These are phyloP conservation scores for Clepsis dumicolana DNA, from an alignment of 2,888 invertebrate species.

Conservation along the genomic window DNA sequence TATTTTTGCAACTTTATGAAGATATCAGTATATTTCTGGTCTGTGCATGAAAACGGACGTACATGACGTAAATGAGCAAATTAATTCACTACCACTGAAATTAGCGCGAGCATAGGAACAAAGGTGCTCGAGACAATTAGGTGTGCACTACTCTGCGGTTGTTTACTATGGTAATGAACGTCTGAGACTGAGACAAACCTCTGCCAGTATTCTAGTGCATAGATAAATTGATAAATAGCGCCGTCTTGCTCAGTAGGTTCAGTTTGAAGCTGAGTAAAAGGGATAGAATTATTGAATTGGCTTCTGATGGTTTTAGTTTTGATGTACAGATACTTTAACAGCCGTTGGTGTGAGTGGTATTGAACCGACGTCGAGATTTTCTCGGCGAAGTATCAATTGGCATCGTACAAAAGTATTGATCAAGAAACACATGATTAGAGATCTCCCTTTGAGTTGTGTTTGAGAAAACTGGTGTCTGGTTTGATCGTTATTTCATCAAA, in stretches of 20 bases:
- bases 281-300: not conserved
- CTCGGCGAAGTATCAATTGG: too few species aligned
- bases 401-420: too few species aligned
- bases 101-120: conserved; percentile 67
- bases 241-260: not conserved
- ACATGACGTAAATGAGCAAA: conserved; percentile 17
- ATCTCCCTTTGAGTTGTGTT: too few species aligned
- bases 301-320: not conserved
- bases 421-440: too few species aligned
- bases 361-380: too few species aligned
- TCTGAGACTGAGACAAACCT: conserved; percentile 55
- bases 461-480: too few species aligned
- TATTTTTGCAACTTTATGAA: too few species aligned
- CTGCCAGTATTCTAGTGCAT: not conserved
- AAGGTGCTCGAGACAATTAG: conserved; percentile 67
- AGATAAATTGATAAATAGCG: not conserved
- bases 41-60: too few species aligned
- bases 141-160: conserved; percentile 46
- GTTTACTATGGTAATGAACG: conserved; percentile 78
- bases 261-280: not conserved
- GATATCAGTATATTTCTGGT: too few species aligned
- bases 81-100: conserved; percentile 44
- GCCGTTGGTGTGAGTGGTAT: too few species aligned
- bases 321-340: not conserved
- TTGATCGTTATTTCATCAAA: too few species aligned